Percentiles rank a stretch among this genome's conserved stretches.
These are phyloP conservation scores for Sinhomidia bicolor DNA, from an alignment of 2,888 invertebrate species.

Conservation along the genomic window DNA sequence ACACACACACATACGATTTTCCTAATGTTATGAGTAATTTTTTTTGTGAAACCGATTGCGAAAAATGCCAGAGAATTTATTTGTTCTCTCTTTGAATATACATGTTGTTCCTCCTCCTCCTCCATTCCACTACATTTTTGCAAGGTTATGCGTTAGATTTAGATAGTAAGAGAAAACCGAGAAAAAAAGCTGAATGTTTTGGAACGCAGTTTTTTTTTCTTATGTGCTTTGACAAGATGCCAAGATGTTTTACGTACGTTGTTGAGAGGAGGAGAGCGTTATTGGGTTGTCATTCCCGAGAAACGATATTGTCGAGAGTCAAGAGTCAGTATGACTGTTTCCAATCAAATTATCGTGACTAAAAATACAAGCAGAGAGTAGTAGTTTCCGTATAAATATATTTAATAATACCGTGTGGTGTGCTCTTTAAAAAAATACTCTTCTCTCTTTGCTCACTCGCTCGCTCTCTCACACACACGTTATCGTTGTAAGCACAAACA, in stretches of 20 bases:
- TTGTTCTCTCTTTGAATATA: too few species aligned
- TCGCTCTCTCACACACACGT: too few species aligned
- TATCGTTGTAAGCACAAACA: background rate
- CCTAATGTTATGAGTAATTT: too few species aligned
- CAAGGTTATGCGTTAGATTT: slow-evolving; percentile 62
- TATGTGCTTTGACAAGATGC: background rate
- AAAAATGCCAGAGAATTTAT: background rate
- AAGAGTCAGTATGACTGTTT: slow-evolving; percentile 52
- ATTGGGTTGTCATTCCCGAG: slow-evolving; percentile 30
- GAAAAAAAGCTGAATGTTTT: too few species aligned
- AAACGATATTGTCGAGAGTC: slow-evolving; percentile 7
- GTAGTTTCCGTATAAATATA: too few species aligned
- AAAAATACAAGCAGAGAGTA: slow-evolving; percentile 62
- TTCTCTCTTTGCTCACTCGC: too few species aligned
- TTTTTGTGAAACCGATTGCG: too few species aligned
- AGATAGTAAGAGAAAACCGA: background rate
- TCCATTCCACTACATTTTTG: slow-evolving; percentile 36
- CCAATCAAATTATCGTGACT: slow-evolving; percentile 68
- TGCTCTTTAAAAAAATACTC: too few species aligned
- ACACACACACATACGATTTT: too few species aligned
- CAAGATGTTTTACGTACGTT: background rate
- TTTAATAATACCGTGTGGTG: too few species aligned
- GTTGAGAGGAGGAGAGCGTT: background rate
- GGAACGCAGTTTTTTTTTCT: slow-evolving; percentile 5
- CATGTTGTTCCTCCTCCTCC: background rate